phyloP scores from a whole-genome alignment of 2,888 invertebrate genomes.

The Altica lythri region DNA sequence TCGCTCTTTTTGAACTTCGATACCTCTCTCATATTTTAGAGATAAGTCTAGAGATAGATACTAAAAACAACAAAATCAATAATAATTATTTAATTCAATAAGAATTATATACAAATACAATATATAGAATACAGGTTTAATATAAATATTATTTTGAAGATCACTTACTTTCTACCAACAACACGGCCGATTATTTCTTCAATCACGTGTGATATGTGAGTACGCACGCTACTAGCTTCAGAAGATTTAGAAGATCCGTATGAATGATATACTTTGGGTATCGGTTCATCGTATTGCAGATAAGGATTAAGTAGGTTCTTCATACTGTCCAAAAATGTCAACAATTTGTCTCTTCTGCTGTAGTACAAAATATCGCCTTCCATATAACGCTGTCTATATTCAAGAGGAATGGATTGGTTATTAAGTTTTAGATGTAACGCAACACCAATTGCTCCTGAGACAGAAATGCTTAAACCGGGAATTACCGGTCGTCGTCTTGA shows the following conservation, averaged over 20 bases:
- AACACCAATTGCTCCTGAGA: slow-evolving; percentile 63
- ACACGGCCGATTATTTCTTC: too few species aligned
- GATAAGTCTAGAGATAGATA: too few species aligned
- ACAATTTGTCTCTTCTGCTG: slow-evolving; percentile 42
- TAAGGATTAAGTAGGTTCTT: slow-evolving; percentile 64
- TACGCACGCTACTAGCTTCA: background rate
- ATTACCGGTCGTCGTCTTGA: slow-evolving; percentile 64
- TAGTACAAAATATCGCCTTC: slow-evolving; percentile 56
- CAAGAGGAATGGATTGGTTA: slow-evolving; percentile 54
- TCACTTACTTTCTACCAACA: too few species aligned
- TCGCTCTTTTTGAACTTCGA: too few species aligned
- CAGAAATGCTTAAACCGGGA: slow-evolving; percentile 60
- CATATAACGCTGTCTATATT: slow-evolving; percentile 52
- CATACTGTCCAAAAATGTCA: slow-evolving; percentile 53
- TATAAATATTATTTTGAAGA: too few species aligned
- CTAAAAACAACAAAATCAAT: too few species aligned
- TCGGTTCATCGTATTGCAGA: slow-evolving; percentile 56
- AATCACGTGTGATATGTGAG: background rate
- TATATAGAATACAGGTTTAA: too few species aligned
- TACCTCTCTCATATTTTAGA: too few species aligned
- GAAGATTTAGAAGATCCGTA: background rate
- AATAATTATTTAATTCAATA: too few species aligned
- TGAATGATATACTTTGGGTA: slow-evolving; percentile 43
- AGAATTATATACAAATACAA: too few species aligned
- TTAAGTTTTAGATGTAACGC: slow-evolving; percentile 64